A percentile compares a stretch with the other conserved stretches of the same genome.
Conservation (phyloP, 2,888 invertebrate genomes). For the Pollenia griseotomentosa region DNA sequence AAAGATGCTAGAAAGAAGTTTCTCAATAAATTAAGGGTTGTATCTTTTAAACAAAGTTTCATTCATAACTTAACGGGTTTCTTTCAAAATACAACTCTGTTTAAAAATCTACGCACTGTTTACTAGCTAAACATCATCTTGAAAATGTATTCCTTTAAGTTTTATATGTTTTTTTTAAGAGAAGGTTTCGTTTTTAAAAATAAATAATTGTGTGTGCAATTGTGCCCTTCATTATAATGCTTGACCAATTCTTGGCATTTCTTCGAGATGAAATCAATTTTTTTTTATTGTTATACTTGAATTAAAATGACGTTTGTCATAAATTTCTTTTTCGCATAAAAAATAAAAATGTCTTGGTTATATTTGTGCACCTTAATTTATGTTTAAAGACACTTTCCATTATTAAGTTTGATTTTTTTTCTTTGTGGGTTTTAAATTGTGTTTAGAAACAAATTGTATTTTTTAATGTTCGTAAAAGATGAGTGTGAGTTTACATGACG, state of each 20-base stretch:
- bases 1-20: no score
- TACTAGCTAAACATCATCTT: no score
- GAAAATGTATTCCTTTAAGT: no score
- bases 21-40: no score
- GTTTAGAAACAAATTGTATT: constrained; percentile 12
- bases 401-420: constrained; percentile 4
- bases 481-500: constrained; percentile 6
- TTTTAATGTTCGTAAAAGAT: constrained; percentile 1
- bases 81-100: no score
- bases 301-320: constrained; percentile 11
- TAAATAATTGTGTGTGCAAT: background rate
- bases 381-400: constrained; percentile 42
- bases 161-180: no score
- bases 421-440: background rate
- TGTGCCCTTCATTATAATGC: background rate
- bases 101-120: no score
- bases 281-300: background rate
- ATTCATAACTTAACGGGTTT: no score
- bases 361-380: constrained; percentile 18
- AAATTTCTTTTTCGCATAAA: constrained; percentile 31
- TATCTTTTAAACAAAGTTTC: no score
- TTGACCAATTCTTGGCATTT: background rate
- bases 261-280: background rate
- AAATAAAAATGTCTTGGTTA: constrained; percentile 10
- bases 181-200: no score